Base-by-base conservation (phyloP, 2,888 invertebrate species). In the Agrotis clavis region DNA sequence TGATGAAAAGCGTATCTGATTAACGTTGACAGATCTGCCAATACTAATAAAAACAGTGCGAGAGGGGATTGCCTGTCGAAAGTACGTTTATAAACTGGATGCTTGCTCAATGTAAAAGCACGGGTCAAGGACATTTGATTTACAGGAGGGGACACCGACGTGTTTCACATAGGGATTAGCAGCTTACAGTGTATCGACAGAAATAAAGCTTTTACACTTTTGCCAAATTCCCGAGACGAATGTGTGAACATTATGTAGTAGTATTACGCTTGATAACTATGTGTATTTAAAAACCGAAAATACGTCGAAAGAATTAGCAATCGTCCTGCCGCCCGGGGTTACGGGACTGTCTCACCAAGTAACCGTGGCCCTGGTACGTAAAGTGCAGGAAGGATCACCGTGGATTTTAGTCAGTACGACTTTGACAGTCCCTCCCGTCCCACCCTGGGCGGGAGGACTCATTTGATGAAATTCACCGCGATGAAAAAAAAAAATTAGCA, bases 1-100 rank as follows among this genome's bases (percentile, higher is more conserved):
- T 47, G 47, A 76, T 76, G 47, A 59, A 75, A 67, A 76, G 51
- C 51, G 35, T 41, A n/a, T 35, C 50, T 76, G 50, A 73, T 75
- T 75, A 67, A 51, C 19, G 47, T 59, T 47, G 57, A 59, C 57
- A 73, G 57, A 67, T 41, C 45, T 73, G 73, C 59, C 73, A 73
- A 67, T 76, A 73, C 41, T 35, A 75, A 76, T 73, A 75, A 4
- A 67, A 19, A 19, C 18, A 18, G 35, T 50, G 21, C 19, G 50
- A 59, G 45, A 35, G 67, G 75, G 13, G 35, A 74, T 47, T 75
- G 5, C 47, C n/a, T 16, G 14, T 51, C 35, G 35, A 57, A 74
- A 72, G 21, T 75, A 73, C 19, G 57, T 51, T 47, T 51, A 51
- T n/a, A 35, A 75, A 57, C 75, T 35, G 35, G 35, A 57, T 19